A percentile compares a stretch with the other conserved stretches of the same genome.
phyloP scores from a whole-genome alignment of 30 jellyfish, hydroid and myxozoan species.

The Haliclystus octoradiatus region DNA sequence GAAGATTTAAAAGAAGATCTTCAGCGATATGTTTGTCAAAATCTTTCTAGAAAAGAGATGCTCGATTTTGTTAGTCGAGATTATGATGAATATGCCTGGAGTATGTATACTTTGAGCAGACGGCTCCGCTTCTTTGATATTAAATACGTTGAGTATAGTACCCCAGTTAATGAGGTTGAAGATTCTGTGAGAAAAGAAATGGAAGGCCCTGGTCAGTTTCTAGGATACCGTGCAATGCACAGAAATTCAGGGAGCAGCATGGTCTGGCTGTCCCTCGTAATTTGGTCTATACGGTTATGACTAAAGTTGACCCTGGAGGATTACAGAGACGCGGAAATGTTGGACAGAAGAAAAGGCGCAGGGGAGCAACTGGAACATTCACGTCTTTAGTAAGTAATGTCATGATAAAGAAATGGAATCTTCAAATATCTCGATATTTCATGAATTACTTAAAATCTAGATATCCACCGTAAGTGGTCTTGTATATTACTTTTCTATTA shows the following conservation, averaged over 20 bases:
- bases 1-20: conserved; percentile 21
- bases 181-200: too few species aligned
- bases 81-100: conserved; percentile 37
- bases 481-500: too few species aligned
- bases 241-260: conserved; percentile 18
- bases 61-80: conserved; percentile 35
- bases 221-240: conserved; percentile 34
- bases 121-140: conserved; percentile 36
- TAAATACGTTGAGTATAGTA: conserved; percentile 19
- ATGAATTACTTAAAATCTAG: too few species aligned
- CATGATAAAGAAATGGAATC: too few species aligned
- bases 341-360: conserved; percentile 26
- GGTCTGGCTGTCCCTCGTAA: conserved; percentile 27
- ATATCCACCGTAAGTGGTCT: too few species aligned
- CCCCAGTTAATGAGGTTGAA: too few species aligned
- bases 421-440: too few species aligned
- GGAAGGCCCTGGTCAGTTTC: conserved; percentile 53
- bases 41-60: conserved; percentile 28
- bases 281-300: conserved; percentile 27
- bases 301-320: conserved; percentile 27
- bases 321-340: conserved; percentile 8
- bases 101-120: conserved; percentile 21
- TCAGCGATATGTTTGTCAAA: conserved; percentile 5
- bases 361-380: conserved; percentile 24
- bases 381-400: too few species aligned